Evolutionary conservation across 2,797 vertebrate genomes (phyloP), one percentile per base, ranked within the genome.

Genomic region (Brotula barbata): DNA sequence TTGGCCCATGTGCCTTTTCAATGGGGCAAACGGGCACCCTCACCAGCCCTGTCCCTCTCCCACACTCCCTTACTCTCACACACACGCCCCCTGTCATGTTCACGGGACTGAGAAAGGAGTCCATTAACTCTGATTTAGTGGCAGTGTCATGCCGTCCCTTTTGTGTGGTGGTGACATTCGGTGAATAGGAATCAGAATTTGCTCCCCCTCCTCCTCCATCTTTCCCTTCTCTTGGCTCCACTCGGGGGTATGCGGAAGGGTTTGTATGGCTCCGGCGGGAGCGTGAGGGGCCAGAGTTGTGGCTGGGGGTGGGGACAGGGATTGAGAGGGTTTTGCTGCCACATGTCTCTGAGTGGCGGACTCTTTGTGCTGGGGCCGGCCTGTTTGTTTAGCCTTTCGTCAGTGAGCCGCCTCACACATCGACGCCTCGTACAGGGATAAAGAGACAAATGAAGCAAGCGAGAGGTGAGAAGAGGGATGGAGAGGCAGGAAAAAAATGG

Each of bases 81-180:
- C 81, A 81, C 84, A 89, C 85, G 77, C 85, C 87, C 86, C 88
- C 85, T 87, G 86, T 90, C 89, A 88, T 88, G 89, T 89, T 81
- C 69, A 53, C 66, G 52, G 81, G 71, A 80, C 84, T 88, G 87
- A 86, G 86, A 90, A 91, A 91, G 71, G 77, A 90, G 88, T 91
- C 91, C 88, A 91, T 92, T 92, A 91, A 90, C 88, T 90, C 79
- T 89, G 88, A 89, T 91, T 91, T 92, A 91, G 87, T 79, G 85
- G 80, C 88, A 75, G 82, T 89, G 88, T 90, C 87, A 89, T 85
- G 86, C 73, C 39, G 85, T 70, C 52, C 58, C 87, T 71, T 90
- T 92, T 92, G 91, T 92, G 82, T 79, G 74, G 61, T 54, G 71
- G 77, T 91, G 91, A 92, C 90, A 90, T 79, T 78, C 75, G 11